These are phyloP conservation scores for Helleia helle DNA, from an alignment of 2,888 invertebrate genomes.

Conservation along the genomic window DNA sequence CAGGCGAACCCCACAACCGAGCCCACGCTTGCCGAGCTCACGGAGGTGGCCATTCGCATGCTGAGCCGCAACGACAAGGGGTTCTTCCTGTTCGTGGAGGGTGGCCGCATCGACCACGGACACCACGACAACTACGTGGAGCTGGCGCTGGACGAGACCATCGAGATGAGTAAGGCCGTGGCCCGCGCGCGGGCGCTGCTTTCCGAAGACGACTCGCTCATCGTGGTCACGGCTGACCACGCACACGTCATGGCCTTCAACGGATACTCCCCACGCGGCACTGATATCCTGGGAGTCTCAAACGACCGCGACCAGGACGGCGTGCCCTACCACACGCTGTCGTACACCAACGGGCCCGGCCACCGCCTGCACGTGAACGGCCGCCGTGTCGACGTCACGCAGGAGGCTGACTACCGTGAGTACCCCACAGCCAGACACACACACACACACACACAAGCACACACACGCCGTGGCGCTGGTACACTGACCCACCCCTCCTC, in stretches of 20 bases:
- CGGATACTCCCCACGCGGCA: conserved; percentile 75
- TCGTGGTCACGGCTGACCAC: conserved; percentile 81
- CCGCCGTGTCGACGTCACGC: conserved; percentile 50
- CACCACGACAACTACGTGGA: conserved; percentile 70
- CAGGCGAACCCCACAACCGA: conserved; percentile 41
- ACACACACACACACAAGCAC: too few species aligned
- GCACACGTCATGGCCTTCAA: conserved; percentile 77
- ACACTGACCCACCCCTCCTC: too few species aligned
- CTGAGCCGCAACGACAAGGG: conserved; percentile 75
- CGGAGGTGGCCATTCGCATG: conserved; percentile 75
- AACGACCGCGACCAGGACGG: conserved; percentile 45
- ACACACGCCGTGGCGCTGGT: too few species aligned
- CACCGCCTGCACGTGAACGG: conserved; percentile 39
- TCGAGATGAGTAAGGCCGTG: conserved; percentile 74
- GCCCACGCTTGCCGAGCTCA: conserved; percentile 39
- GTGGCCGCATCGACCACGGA: conserved; percentile 72
- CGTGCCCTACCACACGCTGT: conserved; percentile 67
- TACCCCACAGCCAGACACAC: too few species aligned
- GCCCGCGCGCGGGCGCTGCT: conserved; percentile 34
- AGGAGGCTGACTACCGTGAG: too few species aligned
- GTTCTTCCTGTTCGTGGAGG: conserved; percentile 80
- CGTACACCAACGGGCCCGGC: conserved; percentile 75
- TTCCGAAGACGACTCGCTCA: conserved; percentile 68
- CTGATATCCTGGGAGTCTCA: conserved; percentile 26
- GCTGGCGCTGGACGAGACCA: conserved; percentile 76